Conservation (phyloP, 1,140 invertebrate genomes). For the Penaeus japonicus region DNA sequence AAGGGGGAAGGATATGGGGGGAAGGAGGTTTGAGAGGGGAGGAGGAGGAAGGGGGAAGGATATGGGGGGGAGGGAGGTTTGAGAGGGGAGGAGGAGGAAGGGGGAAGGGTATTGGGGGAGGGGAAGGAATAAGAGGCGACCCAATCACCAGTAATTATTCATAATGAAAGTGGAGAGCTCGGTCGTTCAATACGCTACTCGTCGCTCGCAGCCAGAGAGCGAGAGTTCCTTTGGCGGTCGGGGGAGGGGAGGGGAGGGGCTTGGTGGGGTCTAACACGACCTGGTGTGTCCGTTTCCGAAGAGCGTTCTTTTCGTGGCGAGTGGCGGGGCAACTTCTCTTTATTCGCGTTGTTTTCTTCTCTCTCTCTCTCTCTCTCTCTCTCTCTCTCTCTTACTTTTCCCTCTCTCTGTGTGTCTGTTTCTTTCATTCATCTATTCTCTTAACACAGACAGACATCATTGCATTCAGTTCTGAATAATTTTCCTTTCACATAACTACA, state of each 20-base stretch:
- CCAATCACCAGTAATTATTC: conserved; percentile 24
- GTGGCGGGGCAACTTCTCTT: not conserved
- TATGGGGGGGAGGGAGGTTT: not conserved
- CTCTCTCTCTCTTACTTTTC: not conserved
- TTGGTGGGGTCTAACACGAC: no score
- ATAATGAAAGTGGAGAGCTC: not conserved
- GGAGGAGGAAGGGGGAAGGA: not conserved
- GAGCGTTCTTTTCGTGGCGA: no score
- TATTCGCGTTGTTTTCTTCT: not conserved
- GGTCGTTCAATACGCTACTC: no score
- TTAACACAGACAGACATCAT: no score
- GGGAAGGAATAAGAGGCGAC: not conserved
- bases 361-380: not conserved
- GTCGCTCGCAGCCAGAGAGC: no score
- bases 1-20: not conserved
- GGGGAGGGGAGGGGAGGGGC: no score
- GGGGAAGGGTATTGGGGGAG: no score
- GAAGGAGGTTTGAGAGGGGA: not conserved
- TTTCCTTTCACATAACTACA: no score
- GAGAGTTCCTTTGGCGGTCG: no score
- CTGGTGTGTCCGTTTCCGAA: no score
- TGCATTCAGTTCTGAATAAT: no score
- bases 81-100: not conserved
- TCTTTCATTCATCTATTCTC: no score
- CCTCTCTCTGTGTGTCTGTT: not conserved